phyloP scores from a whole-genome alignment of 2,888 invertebrate genomes.

The Chouioia cunea region DNA sequence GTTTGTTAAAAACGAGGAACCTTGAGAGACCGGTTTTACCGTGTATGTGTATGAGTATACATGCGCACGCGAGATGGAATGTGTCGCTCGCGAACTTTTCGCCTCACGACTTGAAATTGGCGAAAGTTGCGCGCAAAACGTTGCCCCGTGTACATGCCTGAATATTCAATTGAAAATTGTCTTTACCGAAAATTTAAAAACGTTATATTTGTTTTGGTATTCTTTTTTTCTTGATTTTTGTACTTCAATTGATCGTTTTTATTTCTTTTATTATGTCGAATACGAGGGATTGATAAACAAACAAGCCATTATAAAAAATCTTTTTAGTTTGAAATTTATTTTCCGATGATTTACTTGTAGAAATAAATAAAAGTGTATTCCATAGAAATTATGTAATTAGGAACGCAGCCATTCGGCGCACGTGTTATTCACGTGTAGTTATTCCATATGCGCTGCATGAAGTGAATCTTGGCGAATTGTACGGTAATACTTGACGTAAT shows the following conservation, averaged over 20 bases:
- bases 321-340: too few species aligned
- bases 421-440: neutral
- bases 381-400: too few species aligned
- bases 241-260: too few species aligned
- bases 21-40: conserved; percentile 42
- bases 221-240: too few species aligned
- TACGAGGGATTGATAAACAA: too few species aligned
- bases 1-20: conserved; percentile 38
- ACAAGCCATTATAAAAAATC: too few species aligned
- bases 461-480: conserved; percentile 7
- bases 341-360: too few species aligned
- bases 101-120: conserved; percentile 30
- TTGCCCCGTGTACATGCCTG: conserved; percentile 9
- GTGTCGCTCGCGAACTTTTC: conserved; percentile 17
- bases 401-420: too few species aligned
- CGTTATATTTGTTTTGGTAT: too few species aligned
- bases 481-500: conserved; percentile 41
- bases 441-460: neutral
- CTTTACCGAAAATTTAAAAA: too few species aligned
- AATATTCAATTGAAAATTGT: conserved; percentile 16
- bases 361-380: too few species aligned
- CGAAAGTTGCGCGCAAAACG: conserved; percentile 27
- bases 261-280: too few species aligned
- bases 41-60: neutral
- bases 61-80: neutral